Base-by-base conservation (phyloP, 2,797 vertebrate species). In the Silurus lanzhouensis region DNA sequence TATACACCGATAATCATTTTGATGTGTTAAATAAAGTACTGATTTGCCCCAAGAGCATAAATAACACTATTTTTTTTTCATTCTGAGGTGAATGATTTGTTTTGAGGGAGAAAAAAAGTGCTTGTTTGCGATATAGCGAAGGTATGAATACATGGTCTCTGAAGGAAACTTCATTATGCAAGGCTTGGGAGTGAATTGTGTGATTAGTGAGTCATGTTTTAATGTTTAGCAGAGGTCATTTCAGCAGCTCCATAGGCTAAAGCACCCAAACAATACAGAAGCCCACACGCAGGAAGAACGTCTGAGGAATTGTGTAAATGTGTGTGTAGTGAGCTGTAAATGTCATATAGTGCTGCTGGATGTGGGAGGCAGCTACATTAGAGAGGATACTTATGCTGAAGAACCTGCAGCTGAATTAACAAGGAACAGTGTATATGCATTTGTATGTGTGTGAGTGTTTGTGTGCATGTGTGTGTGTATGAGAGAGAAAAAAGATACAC, bases 331-430 rank as follows among this genome's bases (percentile, higher is more conserved):
- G 19, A 63, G 77, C 38, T 79, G 77, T 64, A 64, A 64, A 64
- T 64, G 60, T 80, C 77, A 64, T 80, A 80, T 64, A 64, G 77
- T 80, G 77, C 77, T 80, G 60, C 22, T 64, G 38, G 13, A 63
- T 7, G 13, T 80, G 44, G 60, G 77, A 5, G 77, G 38, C 77
- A 80, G 38, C 22, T 14, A 48, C 60, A 64, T 78, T 48, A 60
- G 63, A 44, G 31, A 68, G 71, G 48, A 84, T 68, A 79, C 60
- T 17, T 52, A 70, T 67, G 55, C 52, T 68, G 2, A 61, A 84
- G 66, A 71, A 61, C 31, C 31, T 20, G 46, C 14, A 60, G 38
- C 83, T 61, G 83, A 84, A 58, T 79, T 84, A 80, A 61, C 63
- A 60, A 70, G 27, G 27, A 84, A 44, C 66, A 55, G 4, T n/a